A percentile compares a stretch with the other conserved stretches of the same genome.
These are phyloP conservation scores for Tetragnatha versicolor DNA, from an alignment of 1,140 invertebrate species.

Conservation along the genomic window DNA sequence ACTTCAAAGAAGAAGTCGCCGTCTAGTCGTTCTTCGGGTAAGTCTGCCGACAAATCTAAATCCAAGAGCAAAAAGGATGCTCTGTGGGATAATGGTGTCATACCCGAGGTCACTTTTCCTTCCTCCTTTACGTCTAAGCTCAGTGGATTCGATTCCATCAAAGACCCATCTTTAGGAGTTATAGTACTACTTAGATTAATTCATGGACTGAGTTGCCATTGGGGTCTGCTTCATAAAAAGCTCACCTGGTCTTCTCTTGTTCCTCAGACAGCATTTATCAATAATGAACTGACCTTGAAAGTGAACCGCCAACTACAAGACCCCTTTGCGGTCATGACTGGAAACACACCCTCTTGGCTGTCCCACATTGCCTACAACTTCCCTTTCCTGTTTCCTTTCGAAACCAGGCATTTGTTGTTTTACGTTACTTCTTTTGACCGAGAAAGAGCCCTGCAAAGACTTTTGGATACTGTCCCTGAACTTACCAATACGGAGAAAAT, in stretches of 20 bases:
- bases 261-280: conserved; percentile 71
- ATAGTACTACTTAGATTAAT: conserved; percentile 88
- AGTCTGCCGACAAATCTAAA: conserved; percentile 74
- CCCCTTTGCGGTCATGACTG: conserved; percentile 96
- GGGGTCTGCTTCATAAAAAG: conserved; percentile 84
- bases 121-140: conserved; percentile 74
- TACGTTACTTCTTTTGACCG: conserved; percentile 97
- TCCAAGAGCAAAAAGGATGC: conserved; percentile 76
- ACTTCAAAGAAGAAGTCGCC: conserved; percentile 48
- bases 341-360: conserved; percentile 93
- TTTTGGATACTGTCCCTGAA: conserved; percentile 88
- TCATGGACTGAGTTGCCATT: conserved; percentile 89
- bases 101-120: conserved; percentile 74
- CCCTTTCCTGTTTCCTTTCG: conserved; percentile 96
- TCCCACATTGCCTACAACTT: conserved; percentile 91
- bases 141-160: conserved; percentile 78
- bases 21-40: conserved; percentile 69
- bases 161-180: conserved; percentile 90
- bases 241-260: conserved; percentile 60
- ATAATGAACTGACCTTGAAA: conserved; percentile 89
- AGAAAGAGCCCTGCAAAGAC: conserved; percentile 88
- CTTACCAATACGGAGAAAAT: conserved; percentile 76
- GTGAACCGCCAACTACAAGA: conserved; percentile 96
- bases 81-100: conserved; percentile 77
- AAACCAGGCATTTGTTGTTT: conserved; percentile 92